Evolutionary conservation across 2,888 invertebrate species (phyloP).

Genomic region (Orchestes rusci): DNA sequence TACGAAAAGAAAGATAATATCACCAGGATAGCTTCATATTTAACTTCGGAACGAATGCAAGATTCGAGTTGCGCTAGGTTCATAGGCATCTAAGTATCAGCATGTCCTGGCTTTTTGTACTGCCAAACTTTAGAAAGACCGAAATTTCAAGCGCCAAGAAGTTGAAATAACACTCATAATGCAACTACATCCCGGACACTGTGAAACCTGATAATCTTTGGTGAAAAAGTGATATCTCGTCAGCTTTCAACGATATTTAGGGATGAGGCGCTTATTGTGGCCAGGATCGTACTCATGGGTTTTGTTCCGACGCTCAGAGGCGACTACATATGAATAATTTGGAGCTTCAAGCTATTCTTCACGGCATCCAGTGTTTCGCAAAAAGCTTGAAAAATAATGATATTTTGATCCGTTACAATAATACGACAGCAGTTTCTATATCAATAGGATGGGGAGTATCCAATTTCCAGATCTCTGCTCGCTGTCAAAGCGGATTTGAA

Average conservation of each 20-base stretch:
- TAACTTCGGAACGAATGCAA: neutral
- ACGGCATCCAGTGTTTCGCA: slow-evolving; percentile 3
- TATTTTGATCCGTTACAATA: slow-evolving; percentile 1
- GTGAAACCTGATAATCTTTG: slow-evolving; percentile 2
- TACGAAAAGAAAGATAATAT: slow-evolving; percentile 6
- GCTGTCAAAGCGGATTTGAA: slow-evolving; percentile 2
- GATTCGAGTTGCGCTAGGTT: slow-evolving; percentile 4
- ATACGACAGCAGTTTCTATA: slow-evolving; percentile 5
- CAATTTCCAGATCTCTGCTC: slow-evolving; percentile 1
- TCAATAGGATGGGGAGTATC: slow-evolving; percentile 7
- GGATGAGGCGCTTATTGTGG: slow-evolving; percentile 8
- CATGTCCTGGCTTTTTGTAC: slow-evolving; percentile 12
- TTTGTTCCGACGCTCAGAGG: slow-evolving; percentile 1
- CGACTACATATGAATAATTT: slow-evolving; percentile 2
- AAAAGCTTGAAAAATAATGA: neutral
- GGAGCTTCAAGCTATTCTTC: slow-evolving; percentile 1
- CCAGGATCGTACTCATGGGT: neutral
- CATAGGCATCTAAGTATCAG: slow-evolving; percentile 5
- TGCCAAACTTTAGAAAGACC: slow-evolving; percentile 6
- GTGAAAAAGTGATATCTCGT: slow-evolving; percentile 4
- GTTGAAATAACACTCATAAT: neutral
- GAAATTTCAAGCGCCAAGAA: slow-evolving; percentile 4
- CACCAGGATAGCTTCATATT: neutral
- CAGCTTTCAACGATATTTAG: slow-evolving; percentile 1
- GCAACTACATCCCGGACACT: neutral